Percentiles rank a stretch among this genome's conserved stretches.
Evolutionary conservation across 2,113 vertebrate genomes (phyloP).

Genomic region (Coreoperca whiteheadi): DNA sequence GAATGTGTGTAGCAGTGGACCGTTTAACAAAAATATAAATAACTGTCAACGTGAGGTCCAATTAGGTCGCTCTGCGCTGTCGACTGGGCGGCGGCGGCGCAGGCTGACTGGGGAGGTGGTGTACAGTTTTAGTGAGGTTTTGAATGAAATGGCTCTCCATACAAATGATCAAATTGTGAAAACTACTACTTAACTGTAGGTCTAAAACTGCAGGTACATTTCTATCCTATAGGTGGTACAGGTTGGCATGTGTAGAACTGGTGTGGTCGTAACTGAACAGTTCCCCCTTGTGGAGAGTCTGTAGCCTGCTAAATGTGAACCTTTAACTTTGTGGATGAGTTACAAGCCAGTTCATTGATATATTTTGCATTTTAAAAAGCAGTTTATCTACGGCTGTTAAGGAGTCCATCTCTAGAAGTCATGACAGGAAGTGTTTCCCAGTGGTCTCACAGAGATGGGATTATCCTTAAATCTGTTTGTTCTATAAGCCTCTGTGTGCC

Average conservation of each 20-base stretch:
- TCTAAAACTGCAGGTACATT: background rate
- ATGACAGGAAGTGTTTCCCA: conserved; percentile 34
- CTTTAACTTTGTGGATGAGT: background rate
- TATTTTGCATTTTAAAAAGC: background rate
- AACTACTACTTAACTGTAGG: background rate
- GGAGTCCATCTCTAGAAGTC: conserved; percentile 8
- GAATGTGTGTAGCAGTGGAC: too few relatives aligned
- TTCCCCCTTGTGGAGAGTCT: conserved; percentile 13
- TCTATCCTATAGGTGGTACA: background rate
- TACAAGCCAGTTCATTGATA: background rate
- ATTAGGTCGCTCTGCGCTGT: too few relatives aligned
- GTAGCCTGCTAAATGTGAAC: background rate
- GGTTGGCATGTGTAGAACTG: background rate
- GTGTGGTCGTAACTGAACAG: background rate
- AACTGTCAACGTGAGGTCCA: too few relatives aligned
- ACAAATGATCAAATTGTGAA: too few relatives aligned
- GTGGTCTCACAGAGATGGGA: conserved; percentile 21
- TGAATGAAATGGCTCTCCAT: too few relatives aligned
- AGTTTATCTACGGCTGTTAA: background rate
- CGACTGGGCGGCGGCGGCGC: too few relatives aligned
- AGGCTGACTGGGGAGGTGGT: too few relatives aligned
- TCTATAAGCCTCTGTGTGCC: conserved; percentile 40
- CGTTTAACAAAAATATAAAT: too few relatives aligned
- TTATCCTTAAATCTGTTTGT: conserved; percentile 57
- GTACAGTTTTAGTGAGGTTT: too few relatives aligned